A percentile compares a stretch with the other conserved stretches of the same genome.
These are phyloP conservation scores for Pomacea canaliculata DNA, from an alignment of 2,888 invertebrate species.

Conservation along the genomic window DNA sequence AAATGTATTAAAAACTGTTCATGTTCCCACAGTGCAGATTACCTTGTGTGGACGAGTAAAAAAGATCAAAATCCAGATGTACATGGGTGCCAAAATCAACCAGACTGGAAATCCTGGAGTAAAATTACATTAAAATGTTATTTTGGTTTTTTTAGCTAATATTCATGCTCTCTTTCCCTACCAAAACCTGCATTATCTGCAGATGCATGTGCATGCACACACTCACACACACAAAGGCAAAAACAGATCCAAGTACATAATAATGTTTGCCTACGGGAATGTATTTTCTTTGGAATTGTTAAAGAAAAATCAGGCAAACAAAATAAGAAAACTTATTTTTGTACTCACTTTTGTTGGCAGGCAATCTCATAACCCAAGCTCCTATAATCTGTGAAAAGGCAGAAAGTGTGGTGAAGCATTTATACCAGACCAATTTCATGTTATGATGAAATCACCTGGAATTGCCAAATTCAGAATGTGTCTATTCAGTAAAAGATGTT, in stretches of 20 bases:
- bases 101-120: slow-evolving; percentile 12
- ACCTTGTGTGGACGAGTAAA: slow-evolving; percentile 94
- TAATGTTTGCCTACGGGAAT: background rate
- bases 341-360: slow-evolving; percentile 19
- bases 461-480: background rate
- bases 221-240: background rate
- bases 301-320: too few species aligned
- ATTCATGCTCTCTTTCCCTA: too few species aligned
- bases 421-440: background rate
- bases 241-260: background rate
- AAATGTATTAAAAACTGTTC: too few species aligned
- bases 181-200: background rate
- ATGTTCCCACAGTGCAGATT: background rate
- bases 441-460: background rate
- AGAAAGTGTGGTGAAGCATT: background rate
- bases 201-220: background rate
- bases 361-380: slow-evolving; percentile 2
- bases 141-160: background rate
- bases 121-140: background rate
- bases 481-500: background rate
- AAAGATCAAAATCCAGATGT: slow-evolving; percentile 90
- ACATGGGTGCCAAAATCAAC: slow-evolving; percentile 71
- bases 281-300: background rate
- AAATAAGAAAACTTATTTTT: too few species aligned
- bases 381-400: slow-evolving; percentile 16